These are phyloP conservation scores for Isaurus tuberculatus DNA, from an alignment of 92 coral and sea anemone genomes.

Conservation along the genomic window DNA sequence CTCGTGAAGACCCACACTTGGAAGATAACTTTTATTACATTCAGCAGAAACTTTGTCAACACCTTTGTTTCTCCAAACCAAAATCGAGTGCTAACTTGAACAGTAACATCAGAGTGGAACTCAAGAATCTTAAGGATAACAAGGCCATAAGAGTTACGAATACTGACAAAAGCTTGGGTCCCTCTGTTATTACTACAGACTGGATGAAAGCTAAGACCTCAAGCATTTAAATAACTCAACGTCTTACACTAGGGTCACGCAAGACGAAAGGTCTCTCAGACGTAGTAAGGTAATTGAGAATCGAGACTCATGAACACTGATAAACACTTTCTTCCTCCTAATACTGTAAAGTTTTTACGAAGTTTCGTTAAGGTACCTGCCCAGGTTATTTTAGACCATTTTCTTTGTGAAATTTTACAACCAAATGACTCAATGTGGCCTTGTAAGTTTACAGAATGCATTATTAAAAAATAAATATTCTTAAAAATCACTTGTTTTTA, in stretches of 20 bases:
- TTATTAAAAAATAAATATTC: background rate
- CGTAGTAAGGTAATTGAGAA: constrained; percentile 46
- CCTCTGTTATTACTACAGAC: constrained; percentile 54
- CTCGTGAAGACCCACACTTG: constrained; percentile 47
- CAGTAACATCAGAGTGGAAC: constrained; percentile 33
- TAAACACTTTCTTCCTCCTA: constrained; percentile 47
- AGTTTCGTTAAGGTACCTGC: constrained; percentile 38
- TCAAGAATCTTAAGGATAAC: constrained; percentile 36
- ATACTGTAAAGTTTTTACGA: constrained; percentile 46
- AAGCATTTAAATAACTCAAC: constrained; percentile 49
- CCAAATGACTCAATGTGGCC: background rate
- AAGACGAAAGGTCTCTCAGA: constrained; percentile 45
- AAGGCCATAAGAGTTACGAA: constrained; percentile 32
- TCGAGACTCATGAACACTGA: constrained; percentile 33
- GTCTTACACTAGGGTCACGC: constrained; percentile 44
- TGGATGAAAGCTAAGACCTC: constrained; percentile 41
- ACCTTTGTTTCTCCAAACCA: constrained; percentile 31
- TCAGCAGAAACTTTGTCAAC: constrained; percentile 29
- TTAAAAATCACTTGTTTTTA: background rate
- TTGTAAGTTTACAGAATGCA: background rate
- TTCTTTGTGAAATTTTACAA: background rate
- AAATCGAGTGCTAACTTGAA: constrained; percentile 44
- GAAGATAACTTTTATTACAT: constrained; percentile 53
- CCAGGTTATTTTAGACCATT: background rate
- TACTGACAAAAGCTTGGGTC: constrained; percentile 53